Percentiles rank a stretch among this genome's conserved stretches.
Conservation (phyloP, 2,888 invertebrate genomes). For the Drosophila rellima region DNA sequence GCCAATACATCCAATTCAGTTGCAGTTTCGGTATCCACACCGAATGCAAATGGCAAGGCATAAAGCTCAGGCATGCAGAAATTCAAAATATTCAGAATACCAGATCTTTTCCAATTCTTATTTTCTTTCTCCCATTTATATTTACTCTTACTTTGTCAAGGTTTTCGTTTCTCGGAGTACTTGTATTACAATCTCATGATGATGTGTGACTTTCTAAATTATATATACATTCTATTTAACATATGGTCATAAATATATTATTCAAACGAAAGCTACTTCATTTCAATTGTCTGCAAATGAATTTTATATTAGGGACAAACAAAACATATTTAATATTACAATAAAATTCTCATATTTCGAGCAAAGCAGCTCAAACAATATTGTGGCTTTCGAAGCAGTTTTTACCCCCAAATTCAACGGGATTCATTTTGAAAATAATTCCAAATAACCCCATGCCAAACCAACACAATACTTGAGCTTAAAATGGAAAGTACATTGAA, state of each 20-base stretch:
- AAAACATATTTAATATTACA: not conserved
- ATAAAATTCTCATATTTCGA: too few relatives aligned
- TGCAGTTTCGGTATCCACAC: not conserved
- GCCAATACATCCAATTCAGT: not conserved
- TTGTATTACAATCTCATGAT: not conserved
- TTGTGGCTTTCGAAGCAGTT: not conserved
- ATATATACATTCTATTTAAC: too few relatives aligned
- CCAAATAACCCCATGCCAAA: not conserved
- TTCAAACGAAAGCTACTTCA: too few relatives aligned
- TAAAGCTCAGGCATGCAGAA: slow-evolving; percentile 13
- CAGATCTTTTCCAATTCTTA: too few relatives aligned
- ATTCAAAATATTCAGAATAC: not conserved
- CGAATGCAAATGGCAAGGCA: slow-evolving; percentile 5
- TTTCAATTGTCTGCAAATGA: not conserved
- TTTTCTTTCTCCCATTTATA: too few relatives aligned
- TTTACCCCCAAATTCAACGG: not conserved
- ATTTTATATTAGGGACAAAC: not conserved
- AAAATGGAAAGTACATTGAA: not conserved
- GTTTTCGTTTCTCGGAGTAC: not conserved
- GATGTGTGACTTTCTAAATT: too few relatives aligned
- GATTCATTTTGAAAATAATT: not conserved
- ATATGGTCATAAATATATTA: too few relatives aligned
- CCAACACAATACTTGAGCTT: not conserved
- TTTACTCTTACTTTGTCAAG: not conserved
- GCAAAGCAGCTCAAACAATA: not conserved